These are phyloP conservation scores for Orchesellides sinensis DNA, from an alignment of 2,888 invertebrate species.

Conservation along the genomic window DNA sequence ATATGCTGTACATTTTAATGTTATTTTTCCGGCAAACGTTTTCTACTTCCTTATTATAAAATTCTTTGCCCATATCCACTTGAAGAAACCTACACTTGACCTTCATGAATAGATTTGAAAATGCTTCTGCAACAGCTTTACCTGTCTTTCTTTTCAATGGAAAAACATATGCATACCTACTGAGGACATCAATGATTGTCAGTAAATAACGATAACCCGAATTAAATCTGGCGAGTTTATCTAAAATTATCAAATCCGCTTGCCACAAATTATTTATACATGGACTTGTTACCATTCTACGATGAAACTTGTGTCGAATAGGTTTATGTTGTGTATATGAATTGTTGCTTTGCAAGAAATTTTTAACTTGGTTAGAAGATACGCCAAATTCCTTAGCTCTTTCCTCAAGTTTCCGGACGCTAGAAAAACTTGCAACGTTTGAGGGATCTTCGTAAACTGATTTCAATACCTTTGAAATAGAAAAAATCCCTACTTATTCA, in stretches of 20 bases:
- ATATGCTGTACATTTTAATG: conserved; percentile 41
- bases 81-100: not conserved
- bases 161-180: not conserved
- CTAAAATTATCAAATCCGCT: conserved; percentile 36
- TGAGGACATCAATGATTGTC: conserved; percentile 40
- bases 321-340: conserved; percentile 45
- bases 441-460: not conserved
- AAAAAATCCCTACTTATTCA: not conserved
- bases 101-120: conserved; percentile 16
- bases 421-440: not conserved
- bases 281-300: conserved; percentile 29
- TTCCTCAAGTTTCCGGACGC: not conserved
- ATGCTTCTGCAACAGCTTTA: conserved; percentile 21
- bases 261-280: conserved; percentile 34
- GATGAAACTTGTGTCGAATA: not conserved
- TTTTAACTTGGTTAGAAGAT: not conserved
- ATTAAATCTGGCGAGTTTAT: conserved; percentile 20
- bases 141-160: conserved; percentile 45
- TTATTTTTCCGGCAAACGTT: not conserved
- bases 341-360: conserved; percentile 7
- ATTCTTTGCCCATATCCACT: conserved; percentile 44
- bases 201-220: conserved; percentile 34
- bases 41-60: conserved; percentile 17
- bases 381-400: not conserved
- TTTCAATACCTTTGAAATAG: not conserved